Base-by-base conservation (phyloP, 37 sponge, comb jelly and placozoan genomes). In the Hormiphora californensis region DNA sequence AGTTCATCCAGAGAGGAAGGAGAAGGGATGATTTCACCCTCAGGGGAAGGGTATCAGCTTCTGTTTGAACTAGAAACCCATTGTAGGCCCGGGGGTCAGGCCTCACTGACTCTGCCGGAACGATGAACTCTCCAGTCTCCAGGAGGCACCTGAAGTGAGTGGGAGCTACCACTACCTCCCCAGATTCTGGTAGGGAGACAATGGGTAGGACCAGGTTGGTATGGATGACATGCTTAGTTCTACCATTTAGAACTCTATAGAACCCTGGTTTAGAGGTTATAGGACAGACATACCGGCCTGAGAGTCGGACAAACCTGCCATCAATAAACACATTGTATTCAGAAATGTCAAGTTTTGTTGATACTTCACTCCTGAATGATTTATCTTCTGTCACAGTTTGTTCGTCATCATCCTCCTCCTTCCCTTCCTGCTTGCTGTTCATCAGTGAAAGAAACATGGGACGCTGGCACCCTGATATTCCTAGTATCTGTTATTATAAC, bases 151-250 rank as follows among this genome's bases (percentile, higher is more conserved):
- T 5, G 61, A 57, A 57, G n/a, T 57, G 61, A 15, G 61, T 57
- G n/a, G 61, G 61, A 57, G 61, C 61, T 5, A 57, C 61, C 61
- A 57, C 61, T 30, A 28, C 61, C 61, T 57, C 61, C 7, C 61
- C 61, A 5, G 5, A 28, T 30, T 57, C 17, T 4, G 9, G 61
- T 5, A 28, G 30, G 30, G 30, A 57, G 5, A 57, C 61, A 5
- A 57, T 30, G 7, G 61, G 61, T 4, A 57, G 61, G 23, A 57
- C 61, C n/a, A 57, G 61, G 61, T 57, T 57, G 30, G 27, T 57
- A 30, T 57, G 61, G 23, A 57, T 30, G 3, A 57, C 23, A 15
- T 57, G 27, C 23, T 57, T 57, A 23, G 30, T 23, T 5, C 30
- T 19, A 12, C n/a, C 30, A 12, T 57, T 23, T 5, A 57, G 23